Evolutionary conservation across 2,888 invertebrate genomes (phyloP), one percentile per base, ranked within the genome.

Genomic region (Volucella inanis): DNA sequence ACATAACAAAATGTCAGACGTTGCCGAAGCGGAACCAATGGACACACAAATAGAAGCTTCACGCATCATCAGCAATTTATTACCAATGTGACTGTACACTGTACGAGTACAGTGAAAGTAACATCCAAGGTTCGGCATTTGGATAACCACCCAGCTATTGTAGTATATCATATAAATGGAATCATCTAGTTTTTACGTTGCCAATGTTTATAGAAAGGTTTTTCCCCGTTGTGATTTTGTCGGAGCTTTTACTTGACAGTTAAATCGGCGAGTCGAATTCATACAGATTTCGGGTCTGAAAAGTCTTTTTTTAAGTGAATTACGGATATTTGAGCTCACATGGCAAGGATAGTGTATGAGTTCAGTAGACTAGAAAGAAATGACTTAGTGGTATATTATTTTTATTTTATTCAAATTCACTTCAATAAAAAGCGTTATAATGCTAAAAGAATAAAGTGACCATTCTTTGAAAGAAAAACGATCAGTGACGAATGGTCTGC

Each of bases 51-150:
- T 81, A 59, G 57, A 72, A 80, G 81, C 85, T 85, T 85, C 68
- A 85, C 85, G 85, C 85, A 85, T 85, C 85, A 81, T 85, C 85
- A 81, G 85, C 81, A 72, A 76, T 85, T 85, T 81, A 52, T 68
- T 72, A 80, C 76, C 41, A 77, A 71, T 67, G 65, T 61, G 57
- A 39, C 57, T 41, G 43, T 15, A 15, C 39, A 39, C 31, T 3
- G 1, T 57, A 12, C 14, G 64, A 31, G 31, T 31, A 6, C n/a
- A 15, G 15, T 49, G n/a, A 31, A 49, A 15, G 38, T 49, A 18
- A n/a, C 50, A 31, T 49, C 14, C 12, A 41, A 8, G 54, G 54
- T 54, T n/a, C 41, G 31, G 45, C 54, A 22, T 38, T 55, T 14
- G 12, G 10, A 45, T n/a, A 67, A 47, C 45, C 61, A 38, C 18